phyloP scores from a whole-genome alignment of 2,113 vertebrate species.

The Pollachius pollachius region DNA sequence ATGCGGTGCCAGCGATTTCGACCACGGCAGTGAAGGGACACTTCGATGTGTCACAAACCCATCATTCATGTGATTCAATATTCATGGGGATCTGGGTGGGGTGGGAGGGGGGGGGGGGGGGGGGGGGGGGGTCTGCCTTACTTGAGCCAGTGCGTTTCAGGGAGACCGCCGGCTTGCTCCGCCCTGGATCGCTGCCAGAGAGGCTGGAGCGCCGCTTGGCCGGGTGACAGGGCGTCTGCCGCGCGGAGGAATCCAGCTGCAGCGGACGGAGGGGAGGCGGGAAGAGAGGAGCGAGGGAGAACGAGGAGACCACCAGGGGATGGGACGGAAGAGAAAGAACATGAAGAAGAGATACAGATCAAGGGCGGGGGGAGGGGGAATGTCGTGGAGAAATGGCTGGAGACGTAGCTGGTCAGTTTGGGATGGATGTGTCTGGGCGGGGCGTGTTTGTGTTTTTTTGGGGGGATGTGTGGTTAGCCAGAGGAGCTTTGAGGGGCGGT shows the following conservation, averaged over 20 bases:
- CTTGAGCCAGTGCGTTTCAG: constrained; percentile 89
- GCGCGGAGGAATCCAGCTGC: constrained; percentile 68
- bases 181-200: constrained; percentile 84
- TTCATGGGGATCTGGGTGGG: neutral
- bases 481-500: constrained; percentile 24
- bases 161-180: constrained; percentile 78
- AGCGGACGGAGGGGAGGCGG: constrained; percentile 16
- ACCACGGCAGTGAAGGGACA: too few species aligned
- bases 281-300: rapidly evolving
- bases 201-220: constrained; percentile 85
- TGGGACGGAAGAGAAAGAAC: neutral
- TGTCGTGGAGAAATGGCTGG: too few species aligned
- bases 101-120: too few species aligned
- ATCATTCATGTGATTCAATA: neutral
- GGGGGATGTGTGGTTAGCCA: constrained; percentile 24
- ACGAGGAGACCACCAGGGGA: too few species aligned
- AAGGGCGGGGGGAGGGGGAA: constrained; percentile 19
- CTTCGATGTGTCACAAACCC: too few species aligned
- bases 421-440: neutral
- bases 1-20: too few species aligned
- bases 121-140: constrained; percentile 64
- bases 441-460: constrained; percentile 31
- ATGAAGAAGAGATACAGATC: constrained; percentile 15
- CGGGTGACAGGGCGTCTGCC: constrained; percentile 70
- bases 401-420: neutral